phyloP scores from a whole-genome alignment of 2,113 vertebrate genomes.

The Festucalex cinctus region DNA sequence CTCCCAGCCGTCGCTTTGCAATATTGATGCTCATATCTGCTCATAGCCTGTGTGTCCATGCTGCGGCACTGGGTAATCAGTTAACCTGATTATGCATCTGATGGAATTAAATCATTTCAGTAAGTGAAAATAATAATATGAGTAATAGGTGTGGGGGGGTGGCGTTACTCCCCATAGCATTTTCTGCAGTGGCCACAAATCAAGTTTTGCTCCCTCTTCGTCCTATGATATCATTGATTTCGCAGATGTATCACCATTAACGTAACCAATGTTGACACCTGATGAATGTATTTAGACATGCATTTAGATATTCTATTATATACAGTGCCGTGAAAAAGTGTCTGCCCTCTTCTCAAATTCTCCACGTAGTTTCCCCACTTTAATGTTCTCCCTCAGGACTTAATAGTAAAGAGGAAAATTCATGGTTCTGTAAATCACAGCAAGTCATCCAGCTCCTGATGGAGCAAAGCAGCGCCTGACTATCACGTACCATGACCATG shows the following conservation, averaged over 20 bases:
- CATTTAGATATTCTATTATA: too few species aligned
- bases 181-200: constrained; percentile 35
- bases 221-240: constrained; percentile 18
- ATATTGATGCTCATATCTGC: constrained; percentile 53
- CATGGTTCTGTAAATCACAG: too few species aligned
- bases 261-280: constrained; percentile 17
- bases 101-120: constrained; percentile 74
- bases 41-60: constrained; percentile 53
- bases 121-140: constrained; percentile 74
- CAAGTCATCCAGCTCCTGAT: too few species aligned
- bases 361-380: too few species aligned
- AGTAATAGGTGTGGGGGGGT: constrained; percentile 57
- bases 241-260: constrained; percentile 21
- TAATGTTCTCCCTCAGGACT: too few species aligned
- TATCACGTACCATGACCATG: too few species aligned
- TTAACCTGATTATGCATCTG: constrained; percentile 72
- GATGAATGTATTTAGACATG: constrained; percentile 9
- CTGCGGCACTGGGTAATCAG: constrained; percentile 61
- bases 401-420: too few species aligned
- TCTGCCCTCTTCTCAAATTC: too few species aligned
- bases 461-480: too few species aligned
- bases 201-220: constrained; percentile 15
- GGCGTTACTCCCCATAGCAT: constrained; percentile 40
- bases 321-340: too few species aligned
- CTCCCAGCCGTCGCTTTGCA: constrained; percentile 21